A percentile compares a stretch with the other conserved stretches of the same genome.
Conservation (phyloP, 2,797 vertebrate species). For the Sciurus vulgaris region DNA sequence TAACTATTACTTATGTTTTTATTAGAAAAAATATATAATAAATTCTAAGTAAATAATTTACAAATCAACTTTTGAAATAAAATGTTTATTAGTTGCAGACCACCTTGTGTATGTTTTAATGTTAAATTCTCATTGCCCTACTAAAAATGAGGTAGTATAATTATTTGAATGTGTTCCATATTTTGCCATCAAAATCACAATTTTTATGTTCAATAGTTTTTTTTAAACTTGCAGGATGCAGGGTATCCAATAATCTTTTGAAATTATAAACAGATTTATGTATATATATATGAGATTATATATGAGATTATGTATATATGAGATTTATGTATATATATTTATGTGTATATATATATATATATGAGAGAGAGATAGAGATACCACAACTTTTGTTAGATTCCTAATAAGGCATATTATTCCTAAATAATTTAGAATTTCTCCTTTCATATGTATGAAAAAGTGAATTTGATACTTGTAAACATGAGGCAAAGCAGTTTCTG, state of each 20-base stretch:
- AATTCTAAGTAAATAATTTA: constrained; percentile 34
- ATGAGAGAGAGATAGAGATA: background rate
- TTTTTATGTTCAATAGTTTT: constrained; percentile 16
- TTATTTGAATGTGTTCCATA: constrained; percentile 58
- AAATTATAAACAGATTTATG: constrained; percentile 47
- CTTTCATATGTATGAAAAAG: constrained; percentile 40
- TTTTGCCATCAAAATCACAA: constrained; percentile 61
- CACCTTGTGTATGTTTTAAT: constrained; percentile 33
- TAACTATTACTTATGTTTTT: constrained; percentile 45
- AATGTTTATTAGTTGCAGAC: constrained; percentile 48
- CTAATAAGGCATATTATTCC: constrained; percentile 16
- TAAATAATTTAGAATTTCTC: constrained; percentile 50
- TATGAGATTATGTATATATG: too few species aligned
- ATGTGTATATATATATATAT: too few species aligned
- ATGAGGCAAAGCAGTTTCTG: constrained; percentile 53
- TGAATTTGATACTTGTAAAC: constrained; percentile 35
- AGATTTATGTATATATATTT: background rate
- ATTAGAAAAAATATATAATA: constrained; percentile 27
- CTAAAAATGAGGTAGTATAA: constrained; percentile 1
- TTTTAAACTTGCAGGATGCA: constrained; percentile 49
- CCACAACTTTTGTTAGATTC: constrained; percentile 57
- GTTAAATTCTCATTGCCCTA: constrained; percentile 31
- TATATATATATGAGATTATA: background rate
- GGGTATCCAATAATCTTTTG: background rate
- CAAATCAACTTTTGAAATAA: constrained; percentile 65